phyloP scores from a whole-genome alignment of 2,797 vertebrate species.

The Amblyopsis hoosieri region DNA sequence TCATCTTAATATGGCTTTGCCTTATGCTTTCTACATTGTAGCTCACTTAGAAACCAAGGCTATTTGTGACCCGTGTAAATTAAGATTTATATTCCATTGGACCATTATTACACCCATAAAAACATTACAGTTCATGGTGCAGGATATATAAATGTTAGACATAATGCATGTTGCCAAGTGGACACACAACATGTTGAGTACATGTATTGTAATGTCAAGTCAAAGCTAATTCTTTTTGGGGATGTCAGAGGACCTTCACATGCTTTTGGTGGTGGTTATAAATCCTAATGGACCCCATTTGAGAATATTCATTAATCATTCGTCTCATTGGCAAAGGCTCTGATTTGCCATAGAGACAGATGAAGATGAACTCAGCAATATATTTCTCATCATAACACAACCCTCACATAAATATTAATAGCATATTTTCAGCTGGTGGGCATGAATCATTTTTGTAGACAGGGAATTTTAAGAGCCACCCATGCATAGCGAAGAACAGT shows the following conservation, averaged over 20 bases:
- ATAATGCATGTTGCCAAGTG: slow-evolving; percentile 11
- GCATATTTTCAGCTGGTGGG: slow-evolving; percentile 80
- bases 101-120: slow-evolving; percentile 51
- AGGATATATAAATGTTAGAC: slow-evolving; percentile 31
- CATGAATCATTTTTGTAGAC: slow-evolving; percentile 80
- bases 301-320: slow-evolving; percentile 70
- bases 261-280: slow-evolving; percentile 71
- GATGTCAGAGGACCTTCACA: slow-evolving; percentile 62
- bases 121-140: slow-evolving; percentile 22
- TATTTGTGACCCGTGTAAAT: slow-evolving; percentile 60
- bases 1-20: slow-evolving; percentile 69
- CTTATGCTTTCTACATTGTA: slow-evolving; percentile 52
- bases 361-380: slow-evolving; percentile 81
- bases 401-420: slow-evolving; percentile 82
- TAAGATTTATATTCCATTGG: slow-evolving; percentile 62
- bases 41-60: slow-evolving; percentile 50
- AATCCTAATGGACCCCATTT: slow-evolving; percentile 73
- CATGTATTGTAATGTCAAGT: slow-evolving; percentile 33
- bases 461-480: slow-evolving; percentile 72
- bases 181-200: slow-evolving; percentile 39
- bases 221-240: slow-evolving; percentile 49
- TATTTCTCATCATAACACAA: slow-evolving; percentile 84
- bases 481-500: slow-evolving; percentile 72
- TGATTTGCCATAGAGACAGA: slow-evolving; percentile 78
- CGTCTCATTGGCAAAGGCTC: slow-evolving; percentile 72